phyloP scores from a whole-genome alignment of 2,888 invertebrate species.

The Ommatoiulus sabulosus region DNA sequence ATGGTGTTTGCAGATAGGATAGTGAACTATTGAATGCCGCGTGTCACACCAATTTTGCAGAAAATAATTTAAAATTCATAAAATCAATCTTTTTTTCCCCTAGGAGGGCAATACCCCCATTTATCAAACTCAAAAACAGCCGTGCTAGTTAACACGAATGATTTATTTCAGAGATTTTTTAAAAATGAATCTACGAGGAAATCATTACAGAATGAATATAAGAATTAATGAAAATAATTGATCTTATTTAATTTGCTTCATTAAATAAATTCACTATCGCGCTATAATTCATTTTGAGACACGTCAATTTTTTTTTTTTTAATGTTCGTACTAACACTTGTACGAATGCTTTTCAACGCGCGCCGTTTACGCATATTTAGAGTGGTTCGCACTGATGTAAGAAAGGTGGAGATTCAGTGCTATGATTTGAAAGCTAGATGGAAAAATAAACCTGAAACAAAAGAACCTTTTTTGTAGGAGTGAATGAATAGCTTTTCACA shows the following conservation, averaged over 20 bases:
- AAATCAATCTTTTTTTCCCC: not conserved
- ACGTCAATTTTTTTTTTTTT: not conserved
- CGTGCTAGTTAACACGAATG: not conserved
- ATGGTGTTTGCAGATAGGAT: not conserved
- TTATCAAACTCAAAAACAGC: not conserved
- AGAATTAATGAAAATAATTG: not conserved
- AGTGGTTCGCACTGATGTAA: not conserved
- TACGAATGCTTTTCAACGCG: not conserved
- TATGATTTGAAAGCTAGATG: not conserved
- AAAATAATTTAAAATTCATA: slow-evolving; percentile 35
- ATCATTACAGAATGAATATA: not conserved
- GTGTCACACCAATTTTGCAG: not conserved
- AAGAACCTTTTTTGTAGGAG: not conserved
- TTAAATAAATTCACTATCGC: too few species aligned
- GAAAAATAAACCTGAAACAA: not conserved
- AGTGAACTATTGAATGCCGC: not conserved
- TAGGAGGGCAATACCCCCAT: not conserved
- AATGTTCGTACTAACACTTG: not conserved
- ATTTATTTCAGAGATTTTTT: too few species aligned
- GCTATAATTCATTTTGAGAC: not conserved
- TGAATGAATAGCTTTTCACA: not conserved
- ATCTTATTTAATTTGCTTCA: too few species aligned
- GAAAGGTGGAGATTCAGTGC: not conserved
- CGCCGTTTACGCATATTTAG: not conserved
- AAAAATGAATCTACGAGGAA: not conserved